Conservation (phyloP, 2,888 invertebrate genomes). For the Dioctria rufipes region DNA sequence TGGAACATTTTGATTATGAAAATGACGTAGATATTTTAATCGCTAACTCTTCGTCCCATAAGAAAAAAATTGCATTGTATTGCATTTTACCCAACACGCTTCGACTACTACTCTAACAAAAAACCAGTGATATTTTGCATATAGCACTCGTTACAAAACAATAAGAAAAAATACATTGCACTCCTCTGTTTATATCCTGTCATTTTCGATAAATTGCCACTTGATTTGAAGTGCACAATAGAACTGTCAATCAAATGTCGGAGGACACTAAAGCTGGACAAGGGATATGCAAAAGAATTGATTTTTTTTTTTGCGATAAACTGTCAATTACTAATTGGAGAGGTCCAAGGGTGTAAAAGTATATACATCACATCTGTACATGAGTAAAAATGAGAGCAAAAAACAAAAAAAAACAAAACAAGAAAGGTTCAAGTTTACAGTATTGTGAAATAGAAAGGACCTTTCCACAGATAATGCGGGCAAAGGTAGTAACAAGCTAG, state of each 20-base stretch:
- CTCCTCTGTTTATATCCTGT: constrained; percentile 61
- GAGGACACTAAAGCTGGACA: constrained; percentile 37
- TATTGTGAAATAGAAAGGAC: background rate
- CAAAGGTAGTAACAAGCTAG: background rate
- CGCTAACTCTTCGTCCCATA: no score
- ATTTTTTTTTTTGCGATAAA: constrained; percentile 13
- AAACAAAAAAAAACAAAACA: no score
- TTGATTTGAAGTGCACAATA: constrained; percentile 65
- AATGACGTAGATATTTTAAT: no score
- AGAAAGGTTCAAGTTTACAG: background rate
- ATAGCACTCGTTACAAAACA: no score
- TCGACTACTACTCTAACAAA: no score
- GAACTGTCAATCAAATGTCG: constrained; percentile 70
- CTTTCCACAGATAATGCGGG: background rate
- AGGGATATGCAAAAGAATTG: constrained; percentile 60
- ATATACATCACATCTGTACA: background rate
- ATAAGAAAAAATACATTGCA: no score
- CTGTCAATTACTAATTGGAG: constrained; percentile 48
- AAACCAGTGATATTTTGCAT: no score
- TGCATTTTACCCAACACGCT: no score
- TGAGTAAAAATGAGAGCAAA: no score
- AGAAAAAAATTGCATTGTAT: no score
- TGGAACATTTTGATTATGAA: no score
- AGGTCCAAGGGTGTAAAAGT: constrained; percentile 14
- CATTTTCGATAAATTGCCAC: constrained; percentile 65